Percentiles rank a stretch among this genome's conserved stretches.
phyloP scores from a whole-genome alignment of 1,140 invertebrate genomes.

The Sarcophaga bullata region DNA sequence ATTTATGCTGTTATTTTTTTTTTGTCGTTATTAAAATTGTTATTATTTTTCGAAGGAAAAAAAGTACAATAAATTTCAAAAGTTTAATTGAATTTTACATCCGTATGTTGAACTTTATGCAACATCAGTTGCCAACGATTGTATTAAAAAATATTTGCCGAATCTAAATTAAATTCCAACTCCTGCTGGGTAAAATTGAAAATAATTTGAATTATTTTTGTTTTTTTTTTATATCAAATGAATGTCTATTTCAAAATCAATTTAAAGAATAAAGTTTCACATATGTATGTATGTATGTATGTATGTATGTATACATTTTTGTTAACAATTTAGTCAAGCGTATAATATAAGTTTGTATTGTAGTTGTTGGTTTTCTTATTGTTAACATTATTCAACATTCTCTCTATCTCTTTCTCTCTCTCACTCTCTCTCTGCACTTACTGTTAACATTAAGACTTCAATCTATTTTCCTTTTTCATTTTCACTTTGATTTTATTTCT shows the following conservation, averaged over 20 bases:
- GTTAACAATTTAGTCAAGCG: background rate
- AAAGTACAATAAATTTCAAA: too few species aligned
- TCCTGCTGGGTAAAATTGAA: background rate
- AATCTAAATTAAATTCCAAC: too few species aligned
- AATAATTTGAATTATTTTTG: background rate
- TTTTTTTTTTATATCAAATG: background rate
- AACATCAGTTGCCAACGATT: background rate
- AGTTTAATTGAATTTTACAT: too few species aligned
- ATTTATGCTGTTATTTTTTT: too few species aligned
- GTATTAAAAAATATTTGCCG: background rate
- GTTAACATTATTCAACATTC: constrained; percentile 1
- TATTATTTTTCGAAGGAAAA: too few species aligned
- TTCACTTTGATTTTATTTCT: background rate
- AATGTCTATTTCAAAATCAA: background rate
- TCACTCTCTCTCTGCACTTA: too few species aligned
- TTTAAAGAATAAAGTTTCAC: background rate
- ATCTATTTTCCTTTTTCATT: too few species aligned
- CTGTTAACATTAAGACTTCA: background rate
- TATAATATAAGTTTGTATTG: background rate
- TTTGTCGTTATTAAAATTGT: too few species aligned
- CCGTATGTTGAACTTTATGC: too few species aligned
- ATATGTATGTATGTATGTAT: background rate
- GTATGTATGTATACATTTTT: background rate
- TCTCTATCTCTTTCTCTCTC: too few species aligned
- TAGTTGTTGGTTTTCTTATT: background rate